Percentiles rank a stretch among this genome's conserved stretches.
Evolutionary conservation across 2,888 invertebrate genomes (phyloP).

Genomic region (Athalia circularis): DNA sequence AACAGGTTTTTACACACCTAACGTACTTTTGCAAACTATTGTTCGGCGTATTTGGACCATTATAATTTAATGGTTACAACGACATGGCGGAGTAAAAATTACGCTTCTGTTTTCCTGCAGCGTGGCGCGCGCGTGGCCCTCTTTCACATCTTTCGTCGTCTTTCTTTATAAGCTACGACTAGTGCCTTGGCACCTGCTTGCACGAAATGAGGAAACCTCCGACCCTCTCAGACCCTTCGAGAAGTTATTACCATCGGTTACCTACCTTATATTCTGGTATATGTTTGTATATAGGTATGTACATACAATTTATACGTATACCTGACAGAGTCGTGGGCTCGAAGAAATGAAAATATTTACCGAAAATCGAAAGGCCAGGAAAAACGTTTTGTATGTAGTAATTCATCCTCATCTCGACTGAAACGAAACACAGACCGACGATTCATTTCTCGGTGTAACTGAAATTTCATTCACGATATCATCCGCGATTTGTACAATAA

Average conservation of each 20-base stretch:
- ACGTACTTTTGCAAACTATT: slow-evolving; percentile 6
- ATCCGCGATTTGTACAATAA: too few relatives aligned
- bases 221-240: slow-evolving; percentile 35
- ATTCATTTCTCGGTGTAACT: not conserved
- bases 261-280: slow-evolving; percentile 5
- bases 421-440: not conserved
- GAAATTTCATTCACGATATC: too few relatives aligned
- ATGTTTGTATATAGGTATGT: too few relatives aligned
- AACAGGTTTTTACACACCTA: not conserved
- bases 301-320: not conserved
- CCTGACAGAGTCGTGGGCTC: not conserved
- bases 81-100: slow-evolving; percentile 9
- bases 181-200: slow-evolving; percentile 43
- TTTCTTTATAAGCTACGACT: slow-evolving; percentile 22
- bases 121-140: not conserved
- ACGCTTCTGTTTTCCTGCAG: slow-evolving; percentile 1
- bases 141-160: slow-evolving; percentile 15
- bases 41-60: slow-evolving; percentile 14
- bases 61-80: slow-evolving; percentile 27
- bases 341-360: slow-evolving; percentile 42
- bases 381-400: not conserved
- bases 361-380: slow-evolving; percentile 24
- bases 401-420: slow-evolving; percentile 10
- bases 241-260: slow-evolving; percentile 35
- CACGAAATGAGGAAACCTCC: slow-evolving; percentile 39